These are phyloP conservation scores for Cassiopea xamachana DNA, from an alignment of 30 jellyfish, hydroid and myxozoan genomes.

Conservation along the genomic window DNA sequence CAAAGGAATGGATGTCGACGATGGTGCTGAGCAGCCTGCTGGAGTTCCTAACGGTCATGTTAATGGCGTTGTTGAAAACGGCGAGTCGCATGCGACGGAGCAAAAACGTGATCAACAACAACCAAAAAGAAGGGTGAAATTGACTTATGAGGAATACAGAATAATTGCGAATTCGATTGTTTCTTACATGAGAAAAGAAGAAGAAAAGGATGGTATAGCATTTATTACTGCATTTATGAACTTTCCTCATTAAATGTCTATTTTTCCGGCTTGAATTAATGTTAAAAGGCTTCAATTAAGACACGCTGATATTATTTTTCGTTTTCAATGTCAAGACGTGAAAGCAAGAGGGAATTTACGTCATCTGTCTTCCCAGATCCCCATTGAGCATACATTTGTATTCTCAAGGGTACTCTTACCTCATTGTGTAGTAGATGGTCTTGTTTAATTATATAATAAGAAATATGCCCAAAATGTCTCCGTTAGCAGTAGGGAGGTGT, in stretches of 20 bases:
- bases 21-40: conserved; percentile 54
- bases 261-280: not conserved
- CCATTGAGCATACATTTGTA: no score
- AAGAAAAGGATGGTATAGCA: conserved; percentile 80
- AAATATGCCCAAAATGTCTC: no score
- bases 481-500: no score
- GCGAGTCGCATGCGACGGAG: conserved; percentile 14
- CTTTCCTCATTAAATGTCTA: not conserved
- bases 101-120: conserved; percentile 21
- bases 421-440: no score
- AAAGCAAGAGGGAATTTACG: no score
- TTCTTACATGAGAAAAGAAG: conserved; percentile 88
- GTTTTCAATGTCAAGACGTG: no score
- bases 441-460: no score
- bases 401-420: no score
- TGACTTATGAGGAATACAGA: conserved; percentile 89
- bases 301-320: no score
- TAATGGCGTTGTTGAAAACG: conserved; percentile 65
- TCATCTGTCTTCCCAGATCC: no score
- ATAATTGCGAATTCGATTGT: conserved; percentile 85
- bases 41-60: conserved; percentile 25
- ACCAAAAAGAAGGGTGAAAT: conserved; percentile 67
- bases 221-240: not conserved
- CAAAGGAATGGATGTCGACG: conserved; percentile 56
- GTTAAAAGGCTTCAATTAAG: no score